These are phyloP conservation scores for Aspidapion aeneum DNA, from an alignment of 2,888 invertebrate genomes.

Conservation along the genomic window DNA sequence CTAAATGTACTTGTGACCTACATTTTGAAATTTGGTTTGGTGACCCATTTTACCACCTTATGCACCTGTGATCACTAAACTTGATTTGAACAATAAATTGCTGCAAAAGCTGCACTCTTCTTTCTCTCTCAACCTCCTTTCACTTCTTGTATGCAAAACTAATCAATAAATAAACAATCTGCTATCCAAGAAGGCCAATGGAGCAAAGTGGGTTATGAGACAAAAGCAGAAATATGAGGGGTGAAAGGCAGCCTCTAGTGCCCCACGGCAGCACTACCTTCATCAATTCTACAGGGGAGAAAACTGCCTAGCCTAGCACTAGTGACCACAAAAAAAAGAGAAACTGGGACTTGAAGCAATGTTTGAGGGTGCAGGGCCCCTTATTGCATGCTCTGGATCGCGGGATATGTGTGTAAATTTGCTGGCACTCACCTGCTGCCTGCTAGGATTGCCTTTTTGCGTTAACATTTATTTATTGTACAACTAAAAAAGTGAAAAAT, in stretches of 20 bases:
- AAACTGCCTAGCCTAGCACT: too few species aligned
- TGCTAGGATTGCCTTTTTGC: constrained; percentile 9
- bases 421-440: constrained; percentile 33
- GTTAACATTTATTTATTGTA: constrained; percentile 23
- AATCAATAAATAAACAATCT: constrained; percentile 26
- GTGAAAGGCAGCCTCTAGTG: background rate
- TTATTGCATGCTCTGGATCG: background rate
- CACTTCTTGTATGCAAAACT: constrained; percentile 24
- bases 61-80: background rate
- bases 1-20: too few species aligned
- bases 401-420: constrained; percentile 22
- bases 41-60: constrained; percentile 18
- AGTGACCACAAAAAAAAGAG: too few species aligned
- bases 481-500: constrained; percentile 24
- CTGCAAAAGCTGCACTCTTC: constrained; percentile 7
- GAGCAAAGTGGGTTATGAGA: constrained; percentile 1
- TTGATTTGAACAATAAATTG: constrained; percentile 3
- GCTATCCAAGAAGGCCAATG: constrained; percentile 4
- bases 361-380: too few species aligned
- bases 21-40: constrained; percentile 29
- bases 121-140: constrained; percentile 24
- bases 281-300: too few species aligned
- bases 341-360: too few species aligned
- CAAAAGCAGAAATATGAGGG: constrained; percentile 8
- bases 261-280: too few species aligned